These are phyloP conservation scores for Geodia barretti DNA, from an alignment of 37 sponge, comb jelly and placozoan genomes.

Conservation along the genomic window DNA sequence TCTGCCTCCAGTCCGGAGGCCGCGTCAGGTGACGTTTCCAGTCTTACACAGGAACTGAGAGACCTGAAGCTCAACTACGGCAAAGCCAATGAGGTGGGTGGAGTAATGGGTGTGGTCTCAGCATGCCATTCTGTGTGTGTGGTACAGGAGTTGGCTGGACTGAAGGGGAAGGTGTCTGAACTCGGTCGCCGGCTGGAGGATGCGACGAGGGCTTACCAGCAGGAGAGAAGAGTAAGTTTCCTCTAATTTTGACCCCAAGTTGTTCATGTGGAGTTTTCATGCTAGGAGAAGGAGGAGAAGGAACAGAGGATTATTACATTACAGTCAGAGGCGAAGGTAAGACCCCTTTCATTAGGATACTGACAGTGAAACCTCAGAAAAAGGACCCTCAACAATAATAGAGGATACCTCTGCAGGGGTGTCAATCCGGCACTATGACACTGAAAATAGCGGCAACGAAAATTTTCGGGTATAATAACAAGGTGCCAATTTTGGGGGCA, in stretches of 20 bases:
- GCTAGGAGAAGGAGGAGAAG: constrained; percentile 6
- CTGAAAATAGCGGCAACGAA: no score
- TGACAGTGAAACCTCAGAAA: no score
- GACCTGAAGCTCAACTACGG: not conserved
- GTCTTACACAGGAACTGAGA: not conserved
- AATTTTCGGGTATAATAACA: no score
- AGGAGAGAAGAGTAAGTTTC: constrained; percentile 62
- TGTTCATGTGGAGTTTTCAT: no score
- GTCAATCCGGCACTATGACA: no score
- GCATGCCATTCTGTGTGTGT: not conserved
- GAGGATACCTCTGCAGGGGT: no score
- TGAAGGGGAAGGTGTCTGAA: constrained; percentile 36
- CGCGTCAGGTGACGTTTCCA: not conserved
- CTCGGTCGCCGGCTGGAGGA: constrained; percentile 59
- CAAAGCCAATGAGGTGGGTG: not conserved
- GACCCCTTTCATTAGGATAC: no score
- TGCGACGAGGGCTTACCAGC: constrained; percentile 76
- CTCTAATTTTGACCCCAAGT: no score
- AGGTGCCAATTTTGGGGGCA: no score
- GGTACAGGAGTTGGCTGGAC: constrained; percentile 3
- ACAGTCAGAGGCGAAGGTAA: constrained; percentile 9
- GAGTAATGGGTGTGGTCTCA: no score
- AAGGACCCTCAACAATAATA: no score
- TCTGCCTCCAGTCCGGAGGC: not conserved
- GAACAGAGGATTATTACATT: not conserved